phyloP scores from a whole-genome alignment of 2,888 invertebrate genomes.

The Monoplex corrugatus region DNA sequence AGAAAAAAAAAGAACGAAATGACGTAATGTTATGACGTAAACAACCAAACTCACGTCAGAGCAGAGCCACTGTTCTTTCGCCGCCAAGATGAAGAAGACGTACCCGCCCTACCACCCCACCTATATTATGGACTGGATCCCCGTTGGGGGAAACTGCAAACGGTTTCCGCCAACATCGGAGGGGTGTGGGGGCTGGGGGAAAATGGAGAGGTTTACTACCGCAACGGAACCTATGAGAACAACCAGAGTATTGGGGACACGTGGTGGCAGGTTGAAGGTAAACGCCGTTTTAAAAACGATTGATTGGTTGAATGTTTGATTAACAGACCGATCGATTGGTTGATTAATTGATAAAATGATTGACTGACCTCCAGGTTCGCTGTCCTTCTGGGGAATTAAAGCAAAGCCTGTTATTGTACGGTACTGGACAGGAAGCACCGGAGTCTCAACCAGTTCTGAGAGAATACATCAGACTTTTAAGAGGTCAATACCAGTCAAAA shows the following conservation, averaged over 20 bases:
- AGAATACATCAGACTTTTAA: no score
- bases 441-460: no score
- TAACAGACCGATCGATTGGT: no score
- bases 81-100: slow-evolving; percentile 5
- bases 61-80: neutral
- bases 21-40: neutral
- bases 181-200: slow-evolving; percentile 24
- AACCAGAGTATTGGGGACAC: neutral
- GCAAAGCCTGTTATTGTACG: no score
- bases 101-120: slow-evolving; percentile 26
- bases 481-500: no score
- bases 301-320: no score
- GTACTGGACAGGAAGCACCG: no score
- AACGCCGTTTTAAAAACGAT: no score
- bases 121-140: slow-evolving; percentile 14
- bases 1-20: no score
- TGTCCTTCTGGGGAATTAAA: no score
- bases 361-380: no score
- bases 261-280: slow-evolving; percentile 27
- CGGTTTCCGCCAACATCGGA: neutral
- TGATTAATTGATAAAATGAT: no score
- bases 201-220: neutral
- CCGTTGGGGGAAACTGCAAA: neutral
- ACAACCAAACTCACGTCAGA: neutral
- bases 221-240: slow-evolving; percentile 23